These are phyloP conservation scores for Pachyramphus minor DNA, from an alignment of 2,113 vertebrate genomes.

Conservation along the genomic window DNA sequence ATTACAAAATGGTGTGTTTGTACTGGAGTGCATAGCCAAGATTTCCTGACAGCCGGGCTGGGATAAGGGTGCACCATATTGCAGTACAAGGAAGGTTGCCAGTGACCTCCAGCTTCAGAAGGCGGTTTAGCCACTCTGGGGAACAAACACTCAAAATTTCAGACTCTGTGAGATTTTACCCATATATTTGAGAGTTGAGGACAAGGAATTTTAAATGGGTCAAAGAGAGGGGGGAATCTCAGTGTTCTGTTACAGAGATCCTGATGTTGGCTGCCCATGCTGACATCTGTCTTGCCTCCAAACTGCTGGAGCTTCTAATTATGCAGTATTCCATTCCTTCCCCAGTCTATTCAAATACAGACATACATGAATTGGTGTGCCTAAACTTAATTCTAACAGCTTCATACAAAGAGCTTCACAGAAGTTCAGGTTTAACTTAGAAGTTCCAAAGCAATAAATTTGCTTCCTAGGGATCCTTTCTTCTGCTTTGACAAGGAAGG, in stretches of 20 bases:
- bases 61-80: neutral
- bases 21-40: neutral
- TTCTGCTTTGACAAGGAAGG: neutral
- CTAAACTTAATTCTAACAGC: neutral
- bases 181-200: neutral
- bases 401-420: neutral
- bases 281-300: neutral
- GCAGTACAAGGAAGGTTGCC: neutral
- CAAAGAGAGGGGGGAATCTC: neutral
- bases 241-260: neutral
- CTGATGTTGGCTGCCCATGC: neutral
- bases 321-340: neutral
- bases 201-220: neutral
- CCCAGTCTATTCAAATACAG: neutral
- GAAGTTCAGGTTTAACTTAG: neutral
- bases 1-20: constrained; percentile 16
- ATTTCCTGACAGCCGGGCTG: neutral
- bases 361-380: neutral
- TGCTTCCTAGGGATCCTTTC: neutral
- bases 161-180: neutral
- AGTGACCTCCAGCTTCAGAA: neutral
- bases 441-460: neutral
- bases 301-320: neutral
- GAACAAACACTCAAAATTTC: neutral
- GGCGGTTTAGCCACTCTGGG: neutral